phyloP scores from a whole-genome alignment of 2,888 invertebrate genomes.

The Crepidodera aurea region DNA sequence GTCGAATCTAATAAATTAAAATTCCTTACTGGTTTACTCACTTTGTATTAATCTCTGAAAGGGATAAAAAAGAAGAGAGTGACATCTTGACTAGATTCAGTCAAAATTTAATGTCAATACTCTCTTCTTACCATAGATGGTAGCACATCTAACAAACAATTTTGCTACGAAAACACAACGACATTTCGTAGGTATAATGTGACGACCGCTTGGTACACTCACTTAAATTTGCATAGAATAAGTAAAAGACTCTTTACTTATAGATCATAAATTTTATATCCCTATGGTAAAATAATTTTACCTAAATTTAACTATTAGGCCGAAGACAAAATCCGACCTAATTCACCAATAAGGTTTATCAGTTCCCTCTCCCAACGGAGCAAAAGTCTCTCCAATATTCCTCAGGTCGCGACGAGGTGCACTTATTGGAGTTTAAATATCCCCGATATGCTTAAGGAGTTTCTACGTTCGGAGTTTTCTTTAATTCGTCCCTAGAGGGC shows the following conservation, averaged over 20 bases:
- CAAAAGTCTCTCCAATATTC: conserved; percentile 25
- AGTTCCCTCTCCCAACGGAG: conserved; percentile 24
- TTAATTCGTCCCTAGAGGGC: conserved; percentile 36
- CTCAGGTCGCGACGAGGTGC: conserved; percentile 23
- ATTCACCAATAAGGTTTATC: conserved; percentile 28
- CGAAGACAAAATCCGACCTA: conserved; percentile 3
- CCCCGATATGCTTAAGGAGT: conserved; percentile 34
- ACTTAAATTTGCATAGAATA: no score
- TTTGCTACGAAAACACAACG: no score
- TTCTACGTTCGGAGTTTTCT: conserved; percentile 29
- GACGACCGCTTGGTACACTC: no score
- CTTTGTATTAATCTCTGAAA: no score
- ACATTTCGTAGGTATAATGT: no score
- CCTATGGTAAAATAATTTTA: background rate
- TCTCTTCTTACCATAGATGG: no score
- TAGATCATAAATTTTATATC: background rate
- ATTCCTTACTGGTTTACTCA: no score
- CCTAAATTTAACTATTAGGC: conserved; percentile 1
- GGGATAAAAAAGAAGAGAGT: no score
- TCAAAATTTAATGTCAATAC: no score
- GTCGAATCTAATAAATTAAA: no score
- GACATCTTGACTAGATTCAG: no score
- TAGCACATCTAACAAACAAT: no score
- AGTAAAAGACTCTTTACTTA: background rate
- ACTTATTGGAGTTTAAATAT: conserved; percentile 35